Conservation (phyloP, 2,888 invertebrate species). For the Drosophila rellima region DNA sequence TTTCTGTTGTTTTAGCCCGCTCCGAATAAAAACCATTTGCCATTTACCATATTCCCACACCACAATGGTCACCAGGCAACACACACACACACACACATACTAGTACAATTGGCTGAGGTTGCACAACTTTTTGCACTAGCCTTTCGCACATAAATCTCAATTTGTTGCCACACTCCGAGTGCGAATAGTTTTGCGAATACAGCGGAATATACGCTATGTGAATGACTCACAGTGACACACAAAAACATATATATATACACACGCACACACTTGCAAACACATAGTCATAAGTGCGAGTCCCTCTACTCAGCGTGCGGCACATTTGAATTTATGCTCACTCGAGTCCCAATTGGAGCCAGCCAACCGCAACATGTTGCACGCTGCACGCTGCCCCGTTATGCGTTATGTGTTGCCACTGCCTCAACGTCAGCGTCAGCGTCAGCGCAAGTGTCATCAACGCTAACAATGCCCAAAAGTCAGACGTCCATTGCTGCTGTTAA, state of each 20-base stretch:
- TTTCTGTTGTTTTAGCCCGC: conserved; percentile 39
- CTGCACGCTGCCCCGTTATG: conserved; percentile 41
- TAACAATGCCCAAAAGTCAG: conserved; percentile 56
- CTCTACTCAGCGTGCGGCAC: conserved; percentile 46
- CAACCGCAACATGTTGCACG: conserved; percentile 78
- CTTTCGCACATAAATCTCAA: conserved; percentile 77
- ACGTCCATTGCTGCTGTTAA: conserved; percentile 31
- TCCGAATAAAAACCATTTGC: conserved; percentile 57
- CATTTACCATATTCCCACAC: conserved; percentile 68
- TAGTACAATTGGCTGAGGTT: conserved; percentile 69
- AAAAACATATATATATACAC: neutral
- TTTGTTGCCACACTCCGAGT: conserved; percentile 74
- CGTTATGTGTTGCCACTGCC: conserved; percentile 26
- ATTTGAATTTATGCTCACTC: conserved; percentile 79
- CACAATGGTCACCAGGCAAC: conserved; percentile 63
- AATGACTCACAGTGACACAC: conserved; percentile 41
- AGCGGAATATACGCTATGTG: conserved; percentile 32
- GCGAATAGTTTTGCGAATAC: conserved; percentile 70
- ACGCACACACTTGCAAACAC: neutral
- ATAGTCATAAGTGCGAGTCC: conserved; percentile 49
- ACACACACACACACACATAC: conserved; percentile 31
- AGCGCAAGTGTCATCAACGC: conserved; percentile 30
- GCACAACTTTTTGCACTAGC: conserved; percentile 64
- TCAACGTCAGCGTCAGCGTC: conserved; percentile 20
- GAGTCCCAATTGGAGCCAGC: conserved; percentile 74